Evolutionary conservation across 2,888 invertebrate genomes (phyloP).

Genomic region (Luperina testacea): DNA sequence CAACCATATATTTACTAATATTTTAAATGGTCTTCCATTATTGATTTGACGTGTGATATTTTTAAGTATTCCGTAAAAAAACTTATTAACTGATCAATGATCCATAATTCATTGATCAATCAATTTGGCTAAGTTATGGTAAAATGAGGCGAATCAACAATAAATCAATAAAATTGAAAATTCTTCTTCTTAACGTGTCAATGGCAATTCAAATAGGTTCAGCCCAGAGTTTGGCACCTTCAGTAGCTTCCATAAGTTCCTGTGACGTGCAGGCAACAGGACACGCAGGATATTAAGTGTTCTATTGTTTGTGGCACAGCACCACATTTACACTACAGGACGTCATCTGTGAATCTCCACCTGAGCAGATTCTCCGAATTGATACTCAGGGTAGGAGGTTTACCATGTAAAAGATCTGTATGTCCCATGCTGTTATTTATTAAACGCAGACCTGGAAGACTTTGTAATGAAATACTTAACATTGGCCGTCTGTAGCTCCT

Average conservation of each 20-base stretch:
- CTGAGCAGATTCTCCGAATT: background rate
- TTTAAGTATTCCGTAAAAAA: background rate
- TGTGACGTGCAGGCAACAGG: background rate
- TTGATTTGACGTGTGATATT: background rate
- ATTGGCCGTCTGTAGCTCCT: constrained; percentile 20
- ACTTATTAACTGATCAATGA: background rate
- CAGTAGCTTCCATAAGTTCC: background rate
- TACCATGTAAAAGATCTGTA: background rate
- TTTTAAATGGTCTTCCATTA: background rate
- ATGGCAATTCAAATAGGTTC: background rate
- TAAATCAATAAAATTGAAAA: background rate
- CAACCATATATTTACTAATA: background rate
- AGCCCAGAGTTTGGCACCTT: background rate
- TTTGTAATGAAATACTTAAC: constrained; percentile 17
- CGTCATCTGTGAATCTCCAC: background rate
- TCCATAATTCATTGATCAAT: background rate
- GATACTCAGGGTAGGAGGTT: background rate
- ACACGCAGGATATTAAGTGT: background rate
- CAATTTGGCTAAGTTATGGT: background rate
- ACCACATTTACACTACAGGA: background rate
- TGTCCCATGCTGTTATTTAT: background rate
- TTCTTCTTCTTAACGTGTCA: background rate
- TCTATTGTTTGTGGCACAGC: background rate
- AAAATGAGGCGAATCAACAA: background rate
- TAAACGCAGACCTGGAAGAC: background rate